Evolutionary conservation across 2,113 vertebrate genomes (phyloP).

Genomic region (Strix aluco): DNA sequence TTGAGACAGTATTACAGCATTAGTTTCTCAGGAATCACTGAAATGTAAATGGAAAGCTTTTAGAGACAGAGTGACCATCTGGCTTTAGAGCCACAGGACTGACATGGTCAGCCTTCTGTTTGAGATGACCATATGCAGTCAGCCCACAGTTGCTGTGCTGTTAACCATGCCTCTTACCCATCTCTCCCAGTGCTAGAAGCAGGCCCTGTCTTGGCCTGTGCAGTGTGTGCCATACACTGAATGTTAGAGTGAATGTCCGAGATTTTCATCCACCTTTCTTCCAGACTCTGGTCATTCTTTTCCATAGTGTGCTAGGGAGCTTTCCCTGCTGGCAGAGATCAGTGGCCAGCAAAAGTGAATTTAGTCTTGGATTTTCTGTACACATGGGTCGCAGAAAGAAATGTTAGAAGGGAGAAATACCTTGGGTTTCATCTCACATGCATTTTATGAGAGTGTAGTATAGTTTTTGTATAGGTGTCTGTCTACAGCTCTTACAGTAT

Average conservation of each 20-base stretch:
- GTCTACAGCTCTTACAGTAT: not conserved
- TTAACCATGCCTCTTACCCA: not conserved
- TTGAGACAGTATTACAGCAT: not conserved
- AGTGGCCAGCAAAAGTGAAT: not conserved
- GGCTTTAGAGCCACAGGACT: not conserved
- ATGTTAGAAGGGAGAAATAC: not conserved
- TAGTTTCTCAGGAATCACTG: not conserved
- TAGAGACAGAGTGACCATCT: not conserved
- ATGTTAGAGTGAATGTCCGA: not conserved
- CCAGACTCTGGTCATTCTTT: not conserved
- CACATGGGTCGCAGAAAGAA: not conserved
- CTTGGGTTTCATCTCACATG: not conserved
- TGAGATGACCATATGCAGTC: not conserved
- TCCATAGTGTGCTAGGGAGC: not conserved
- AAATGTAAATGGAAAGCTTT: not conserved
- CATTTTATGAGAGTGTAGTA: not conserved
- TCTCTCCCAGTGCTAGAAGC: not conserved
- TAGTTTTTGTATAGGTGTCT: not conserved
- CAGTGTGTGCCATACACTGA: not conserved
- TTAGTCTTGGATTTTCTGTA: not conserved
- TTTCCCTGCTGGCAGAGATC: not conserved
- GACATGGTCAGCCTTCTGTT: not conserved
- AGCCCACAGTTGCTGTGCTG: not conserved
- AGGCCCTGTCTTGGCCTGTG: not conserved
- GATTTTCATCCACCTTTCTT: not conserved